A percentile compares a stretch with the other conserved stretches of the same genome.
These are phyloP conservation scores for Ctenomys sociabilis DNA, from an alignment of 2,113 vertebrate species.

Conservation along the genomic window DNA sequence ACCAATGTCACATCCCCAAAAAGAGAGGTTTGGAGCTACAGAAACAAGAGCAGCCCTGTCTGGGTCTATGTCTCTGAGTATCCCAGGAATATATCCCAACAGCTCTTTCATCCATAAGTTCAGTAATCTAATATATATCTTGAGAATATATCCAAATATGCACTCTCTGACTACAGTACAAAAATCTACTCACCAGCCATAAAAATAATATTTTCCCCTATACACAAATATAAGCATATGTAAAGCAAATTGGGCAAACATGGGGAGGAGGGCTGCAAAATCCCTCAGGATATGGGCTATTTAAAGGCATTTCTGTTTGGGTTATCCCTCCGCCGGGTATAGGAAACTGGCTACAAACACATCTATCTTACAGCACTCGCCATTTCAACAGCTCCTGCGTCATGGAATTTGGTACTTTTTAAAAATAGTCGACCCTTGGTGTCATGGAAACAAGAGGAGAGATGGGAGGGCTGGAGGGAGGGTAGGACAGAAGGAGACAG, in stretches of 20 bases:
- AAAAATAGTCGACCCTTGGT: slow-evolving; percentile 86
- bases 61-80: neutral
- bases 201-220: slow-evolving; percentile 61
- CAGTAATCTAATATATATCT: slow-evolving; percentile 73
- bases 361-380: slow-evolving; percentile 72
- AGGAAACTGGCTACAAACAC: slow-evolving; percentile 80
- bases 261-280: slow-evolving; percentile 61
- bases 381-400: slow-evolving; percentile 82
- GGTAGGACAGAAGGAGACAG: neutral
- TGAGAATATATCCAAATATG: slow-evolving; percentile 83
- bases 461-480: neutral
- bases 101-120: slow-evolving; percentile 72
- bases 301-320: slow-evolving; percentile 79
- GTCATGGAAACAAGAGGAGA: slow-evolving; percentile 80
- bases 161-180: slow-evolving; percentile 77
- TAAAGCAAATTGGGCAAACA: slow-evolving; percentile 64
- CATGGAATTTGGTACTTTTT: slow-evolving; percentile 84
- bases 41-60: neutral
- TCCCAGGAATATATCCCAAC: slow-evolving; percentile 78
- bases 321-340: slow-evolving; percentile 78
- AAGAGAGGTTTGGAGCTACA: slow-evolving; percentile 68
- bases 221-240: slow-evolving; percentile 58
- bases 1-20: slow-evolving; percentile 79
- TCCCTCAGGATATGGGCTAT: slow-evolving; percentile 69
- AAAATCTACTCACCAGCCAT: slow-evolving; percentile 75